These are phyloP conservation scores for Cuniculus paca DNA, from an alignment of 2,797 vertebrate species.

Conservation along the genomic window DNA sequence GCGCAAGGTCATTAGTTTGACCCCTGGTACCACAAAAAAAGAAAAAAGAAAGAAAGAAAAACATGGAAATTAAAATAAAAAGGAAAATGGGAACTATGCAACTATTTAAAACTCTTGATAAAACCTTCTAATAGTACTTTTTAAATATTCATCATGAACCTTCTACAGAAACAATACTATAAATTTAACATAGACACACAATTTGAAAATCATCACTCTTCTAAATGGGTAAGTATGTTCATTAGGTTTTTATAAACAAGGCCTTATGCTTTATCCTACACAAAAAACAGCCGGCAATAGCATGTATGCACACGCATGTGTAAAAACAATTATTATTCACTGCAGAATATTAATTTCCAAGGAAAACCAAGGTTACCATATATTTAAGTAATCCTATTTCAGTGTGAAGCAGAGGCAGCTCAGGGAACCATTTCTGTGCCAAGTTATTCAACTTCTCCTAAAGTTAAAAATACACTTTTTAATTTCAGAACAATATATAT, in stretches of 20 bases:
- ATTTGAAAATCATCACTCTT: conserved; percentile 49
- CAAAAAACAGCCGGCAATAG: background rate
- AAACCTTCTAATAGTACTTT: conserved; percentile 32
- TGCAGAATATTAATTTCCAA: background rate
- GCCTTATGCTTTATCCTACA: conserved; percentile 27
- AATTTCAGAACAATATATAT: conserved; percentile 7
- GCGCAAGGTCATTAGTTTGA: too few species aligned
- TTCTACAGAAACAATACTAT: background rate
- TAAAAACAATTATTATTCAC: conserved; percentile 33
- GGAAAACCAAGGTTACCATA: conserved; percentile 88
- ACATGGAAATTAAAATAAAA: conserved; percentile 37
- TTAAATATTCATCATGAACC: conserved; percentile 27
- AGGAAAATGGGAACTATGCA: background rate
- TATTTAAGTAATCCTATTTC: conserved; percentile 89
- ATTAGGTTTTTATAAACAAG: conserved; percentile 17
- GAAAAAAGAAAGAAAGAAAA: background rate
- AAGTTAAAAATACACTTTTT: conserved; percentile 68
- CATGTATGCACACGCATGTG: background rate
- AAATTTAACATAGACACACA: conserved; percentile 39
- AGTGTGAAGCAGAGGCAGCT: conserved; percentile 90
- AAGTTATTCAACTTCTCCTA: conserved; percentile 89
- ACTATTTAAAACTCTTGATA: conserved; percentile 2
- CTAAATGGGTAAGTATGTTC: too few species aligned
- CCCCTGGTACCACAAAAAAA: too few species aligned
- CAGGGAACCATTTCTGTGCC: conserved; percentile 90